A percentile compares a stretch with the other conserved stretches of the same genome.
Evolutionary conservation across 2,888 invertebrate genomes (phyloP).

Genomic region (Drosophila colorata): DNA sequence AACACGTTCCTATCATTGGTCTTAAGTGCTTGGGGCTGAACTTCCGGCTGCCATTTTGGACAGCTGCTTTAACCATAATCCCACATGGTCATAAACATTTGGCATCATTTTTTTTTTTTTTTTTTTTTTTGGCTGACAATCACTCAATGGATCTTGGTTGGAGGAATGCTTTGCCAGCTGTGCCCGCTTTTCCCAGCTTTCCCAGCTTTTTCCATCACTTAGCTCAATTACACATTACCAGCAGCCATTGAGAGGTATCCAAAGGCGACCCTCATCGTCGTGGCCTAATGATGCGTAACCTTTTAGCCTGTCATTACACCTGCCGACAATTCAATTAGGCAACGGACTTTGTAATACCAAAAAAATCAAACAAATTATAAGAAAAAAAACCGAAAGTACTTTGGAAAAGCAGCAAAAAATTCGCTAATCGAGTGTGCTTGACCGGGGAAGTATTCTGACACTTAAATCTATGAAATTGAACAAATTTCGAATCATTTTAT

Average conservation of each 20-base stretch:
- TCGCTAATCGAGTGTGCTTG: background rate
- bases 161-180: background rate
- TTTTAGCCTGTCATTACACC: conserved; percentile 51
- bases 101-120: conserved; percentile 15
- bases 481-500: too few species aligned
- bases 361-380: conserved; percentile 1
- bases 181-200: too few species aligned
- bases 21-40: conserved; percentile 44
- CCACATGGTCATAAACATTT: conserved; percentile 39
- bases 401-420: background rate
- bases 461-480: too few species aligned
- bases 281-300: conserved; percentile 54
- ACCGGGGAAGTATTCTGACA: too few species aligned
- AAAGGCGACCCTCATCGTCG: conserved; percentile 4
- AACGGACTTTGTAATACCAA: conserved; percentile 28
- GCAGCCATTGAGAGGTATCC: conserved; percentile 9
- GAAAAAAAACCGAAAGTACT: background rate
- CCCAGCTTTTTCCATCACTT: conserved; percentile 36
- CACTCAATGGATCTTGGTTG: conserved; percentile 36
- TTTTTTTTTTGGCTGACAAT: conserved; percentile 26
- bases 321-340: conserved; percentile 49
- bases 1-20: conserved; percentile 46
- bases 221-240: conserved; percentile 37
- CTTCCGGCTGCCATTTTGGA: conserved; percentile 15
- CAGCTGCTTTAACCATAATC: conserved; percentile 29